Percentiles rank a stretch among this genome's conserved stretches.
Conservation (phyloP, 2,888 invertebrate species). For the Leucophora obtusa region DNA sequence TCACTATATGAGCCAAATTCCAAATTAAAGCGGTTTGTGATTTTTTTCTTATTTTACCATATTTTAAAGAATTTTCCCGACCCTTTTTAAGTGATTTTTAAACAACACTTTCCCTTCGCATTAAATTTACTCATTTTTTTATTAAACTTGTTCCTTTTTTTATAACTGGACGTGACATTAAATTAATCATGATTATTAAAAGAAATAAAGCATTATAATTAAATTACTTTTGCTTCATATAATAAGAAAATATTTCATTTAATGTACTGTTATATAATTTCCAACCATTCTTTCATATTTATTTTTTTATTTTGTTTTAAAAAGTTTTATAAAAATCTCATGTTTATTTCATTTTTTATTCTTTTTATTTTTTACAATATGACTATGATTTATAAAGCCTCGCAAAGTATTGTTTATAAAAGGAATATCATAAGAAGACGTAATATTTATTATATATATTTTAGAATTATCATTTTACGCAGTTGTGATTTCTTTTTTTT, state of each 20-base stretch:
- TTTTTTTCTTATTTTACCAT: no score
- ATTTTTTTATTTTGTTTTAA: background rate
- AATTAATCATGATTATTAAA: conserved; percentile 21
- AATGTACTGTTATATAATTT: background rate
- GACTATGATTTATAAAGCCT: background rate
- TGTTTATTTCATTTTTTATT: background rate
- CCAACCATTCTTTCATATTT: background rate
- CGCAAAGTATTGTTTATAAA: background rate
- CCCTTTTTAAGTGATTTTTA: no score
- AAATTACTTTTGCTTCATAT: background rate
- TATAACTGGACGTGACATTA: conserved; percentile 26
- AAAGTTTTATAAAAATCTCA: background rate
- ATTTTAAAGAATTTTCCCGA: no score
- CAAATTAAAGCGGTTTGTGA: no score
- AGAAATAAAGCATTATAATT: background rate
- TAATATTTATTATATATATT: background rate
- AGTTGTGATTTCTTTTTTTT: background rate
- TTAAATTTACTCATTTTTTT: no score
- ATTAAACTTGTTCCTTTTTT: background rate
- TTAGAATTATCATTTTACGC: background rate
- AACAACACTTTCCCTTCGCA: no score
- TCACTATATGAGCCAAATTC: no score
- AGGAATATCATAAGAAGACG: background rate
- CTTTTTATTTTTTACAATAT: background rate
- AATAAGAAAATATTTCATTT: background rate